Evolutionary conservation across 2,888 invertebrate species (phyloP).

Genomic region (Drosophila fungiperda): DNA sequence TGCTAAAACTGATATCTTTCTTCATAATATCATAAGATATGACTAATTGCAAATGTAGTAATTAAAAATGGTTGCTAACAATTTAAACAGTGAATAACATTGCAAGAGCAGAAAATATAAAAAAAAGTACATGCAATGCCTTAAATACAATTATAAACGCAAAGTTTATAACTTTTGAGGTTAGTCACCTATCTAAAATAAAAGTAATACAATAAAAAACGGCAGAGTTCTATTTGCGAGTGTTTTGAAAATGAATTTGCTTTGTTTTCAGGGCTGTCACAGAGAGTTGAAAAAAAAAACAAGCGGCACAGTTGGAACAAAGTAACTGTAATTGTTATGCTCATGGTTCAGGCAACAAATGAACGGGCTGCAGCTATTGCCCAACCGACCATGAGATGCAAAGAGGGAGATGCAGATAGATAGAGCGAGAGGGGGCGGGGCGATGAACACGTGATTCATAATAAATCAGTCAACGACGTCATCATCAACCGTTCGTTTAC

Average conservation of each 20-base stretch:
- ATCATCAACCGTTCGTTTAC: constrained; percentile 76
- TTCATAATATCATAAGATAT: background rate
- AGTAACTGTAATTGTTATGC: constrained; percentile 48
- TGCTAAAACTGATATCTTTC: background rate
- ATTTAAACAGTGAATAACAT: background rate
- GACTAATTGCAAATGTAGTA: background rate
- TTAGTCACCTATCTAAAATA: constrained; percentile 1
- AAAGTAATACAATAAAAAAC: background rate
- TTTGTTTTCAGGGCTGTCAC: constrained; percentile 15
- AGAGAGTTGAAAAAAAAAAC: constrained; percentile 14
- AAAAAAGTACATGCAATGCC: background rate
- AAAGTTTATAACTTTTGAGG: background rate
- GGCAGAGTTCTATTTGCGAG: constrained; percentile 13
- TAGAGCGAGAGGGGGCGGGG: constrained; percentile 14
- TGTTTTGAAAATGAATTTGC: constrained; percentile 10
- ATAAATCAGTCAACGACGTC: constrained; percentile 79
- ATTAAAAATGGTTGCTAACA: background rate
- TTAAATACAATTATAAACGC: background rate
- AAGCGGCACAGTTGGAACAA: constrained; percentile 44
- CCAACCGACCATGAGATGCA: constrained; percentile 53
- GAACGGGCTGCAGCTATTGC: constrained; percentile 22
- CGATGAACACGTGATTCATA: constrained; percentile 73
- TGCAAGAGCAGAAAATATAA: background rate
- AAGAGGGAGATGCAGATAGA: background rate
- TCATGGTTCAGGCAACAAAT: constrained; percentile 33